Percentiles rank a stretch among this genome's conserved stretches.
Conservation (phyloP, 2,888 invertebrate genomes). For the Muschampia plurimacula region DNA sequence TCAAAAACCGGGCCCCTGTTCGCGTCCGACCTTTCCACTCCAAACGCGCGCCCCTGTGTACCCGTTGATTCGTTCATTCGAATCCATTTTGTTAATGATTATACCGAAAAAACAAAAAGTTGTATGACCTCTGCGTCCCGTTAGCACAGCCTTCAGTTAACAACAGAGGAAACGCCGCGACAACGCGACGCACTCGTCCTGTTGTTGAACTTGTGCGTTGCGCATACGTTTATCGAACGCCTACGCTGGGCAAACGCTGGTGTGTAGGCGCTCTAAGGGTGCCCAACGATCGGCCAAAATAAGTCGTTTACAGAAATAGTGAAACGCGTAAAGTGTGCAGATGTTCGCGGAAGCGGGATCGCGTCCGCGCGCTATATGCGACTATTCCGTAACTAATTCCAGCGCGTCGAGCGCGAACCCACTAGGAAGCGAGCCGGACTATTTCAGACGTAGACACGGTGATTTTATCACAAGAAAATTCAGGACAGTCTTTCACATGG, state of each 20-base stretch:
- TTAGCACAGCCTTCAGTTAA: too few species aligned
- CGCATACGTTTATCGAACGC: too few species aligned
- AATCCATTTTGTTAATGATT: too few species aligned
- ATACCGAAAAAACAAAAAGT: too few species aligned
- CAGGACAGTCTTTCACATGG: background rate
- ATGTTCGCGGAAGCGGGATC: conserved; percentile 46
- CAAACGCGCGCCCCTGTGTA: too few species aligned
- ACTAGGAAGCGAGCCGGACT: conserved; percentile 76
- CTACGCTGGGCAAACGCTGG: too few species aligned
- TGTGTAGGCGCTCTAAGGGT: background rate
- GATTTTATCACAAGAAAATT: background rate
- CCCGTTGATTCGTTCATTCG: too few species aligned
- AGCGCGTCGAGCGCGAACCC: conserved; percentile 62
- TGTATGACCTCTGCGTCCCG: too few species aligned
- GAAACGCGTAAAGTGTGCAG: conserved; percentile 40
- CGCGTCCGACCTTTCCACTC: too few species aligned
- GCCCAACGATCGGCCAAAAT: background rate
- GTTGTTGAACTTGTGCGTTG: background rate
- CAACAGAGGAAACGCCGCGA: too few species aligned
- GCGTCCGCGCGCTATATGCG: conserved; percentile 41
- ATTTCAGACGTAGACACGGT: conserved; percentile 58
- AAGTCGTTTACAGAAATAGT: conserved; percentile 16
- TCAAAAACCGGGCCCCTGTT: too few species aligned
- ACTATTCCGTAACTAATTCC: conserved; percentile 62
- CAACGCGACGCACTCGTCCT: too few species aligned